Percentiles rank a stretch among this genome's conserved stretches.
These are phyloP conservation scores for Gerris lacustris DNA, from an alignment of 2,888 invertebrate genomes.

Conservation along the genomic window DNA sequence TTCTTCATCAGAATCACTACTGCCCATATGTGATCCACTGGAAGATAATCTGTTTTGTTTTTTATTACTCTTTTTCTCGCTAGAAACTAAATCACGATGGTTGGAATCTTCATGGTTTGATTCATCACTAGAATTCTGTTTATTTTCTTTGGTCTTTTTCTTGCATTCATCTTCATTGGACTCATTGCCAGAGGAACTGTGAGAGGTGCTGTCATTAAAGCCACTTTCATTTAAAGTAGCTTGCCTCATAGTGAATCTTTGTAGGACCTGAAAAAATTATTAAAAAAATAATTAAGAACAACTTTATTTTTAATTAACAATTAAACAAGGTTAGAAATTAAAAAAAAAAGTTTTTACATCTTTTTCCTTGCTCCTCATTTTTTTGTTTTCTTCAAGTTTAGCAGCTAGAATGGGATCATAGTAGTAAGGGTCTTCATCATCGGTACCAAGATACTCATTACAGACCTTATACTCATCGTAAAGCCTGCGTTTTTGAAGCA, in stretches of 20 bases:
- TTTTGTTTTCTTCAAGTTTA: constrained; percentile 14
- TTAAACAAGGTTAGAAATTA: too few species aligned
- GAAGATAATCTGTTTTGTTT: too few species aligned
- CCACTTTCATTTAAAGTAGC: background rate
- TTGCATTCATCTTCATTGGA: constrained; percentile 9
- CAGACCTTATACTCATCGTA: constrained; percentile 51
- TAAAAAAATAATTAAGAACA: background rate
- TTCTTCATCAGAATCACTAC: too few species aligned
- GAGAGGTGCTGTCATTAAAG: background rate
- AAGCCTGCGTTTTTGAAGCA: constrained; percentile 50
- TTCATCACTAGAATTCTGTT: too few species aligned
- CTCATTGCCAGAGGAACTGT: background rate
- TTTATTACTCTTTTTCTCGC: too few species aligned
- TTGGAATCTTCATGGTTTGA: too few species aligned
- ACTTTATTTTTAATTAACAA: too few species aligned
- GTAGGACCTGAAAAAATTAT: constrained; percentile 19
- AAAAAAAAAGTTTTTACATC: constrained; percentile 19
- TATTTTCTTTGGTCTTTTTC: constrained; percentile 14
- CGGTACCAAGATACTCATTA: constrained; percentile 32
- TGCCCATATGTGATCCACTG: too few species aligned
- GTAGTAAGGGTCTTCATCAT: constrained; percentile 43
- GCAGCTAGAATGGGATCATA: background rate
- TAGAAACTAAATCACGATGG: too few species aligned
- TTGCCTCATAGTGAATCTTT: constrained; percentile 18
- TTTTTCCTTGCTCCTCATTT: constrained; percentile 20